Base-by-base conservation (phyloP, 2,888 invertebrate species). In the Chirona hameri region DNA sequence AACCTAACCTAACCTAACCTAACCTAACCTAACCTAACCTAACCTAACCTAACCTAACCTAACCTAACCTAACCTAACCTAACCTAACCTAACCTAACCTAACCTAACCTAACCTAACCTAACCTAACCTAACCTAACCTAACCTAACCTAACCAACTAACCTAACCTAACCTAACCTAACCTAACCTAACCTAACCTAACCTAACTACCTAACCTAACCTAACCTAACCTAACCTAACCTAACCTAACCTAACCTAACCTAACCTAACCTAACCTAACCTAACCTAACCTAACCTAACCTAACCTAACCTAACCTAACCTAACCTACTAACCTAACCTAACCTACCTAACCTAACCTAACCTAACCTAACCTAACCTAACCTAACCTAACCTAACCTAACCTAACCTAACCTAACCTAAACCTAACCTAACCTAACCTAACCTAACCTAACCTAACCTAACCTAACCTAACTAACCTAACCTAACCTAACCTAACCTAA, bases 251-350 rank as follows among this genome's bases (percentile, higher is more conserved):
- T 81, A 83, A 83, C 83, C 83, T 81, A 81, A 83, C 83, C 81
- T 82, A 82, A 81, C 82, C 83, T 82, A 83, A 83, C 82, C 82
- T 31, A 83, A 82, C 83, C 15, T 82, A 81, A 83, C 83, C n/a
- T n/a, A n/a, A n/a, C n/a, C n/a, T n/a, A n/a, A n/a, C n/a, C n/a
- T n/a, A n/a, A n/a, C n/a, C n/a, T 72, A 72, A 82, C 82, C 72
- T 82, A 82, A 83, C 83, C 82, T 83, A 81, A n/a, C n/a, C n/a
- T n/a, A n/a, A n/a, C n/a, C 81, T 82, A 80, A 83, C 82, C 82
- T 82, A 83, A 82, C 83, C 83, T 83, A 82, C 82, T 83, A 83
- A 83, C 82, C 81, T 83, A 82, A 83, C 52, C 80, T 82, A 69
- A 83, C 83, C 80, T 82, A 83, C 83, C 82, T 82, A 83, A 57